phyloP scores from a whole-genome alignment of 2,888 invertebrate species.

The Stenoptilia bipunctidactyla region DNA sequence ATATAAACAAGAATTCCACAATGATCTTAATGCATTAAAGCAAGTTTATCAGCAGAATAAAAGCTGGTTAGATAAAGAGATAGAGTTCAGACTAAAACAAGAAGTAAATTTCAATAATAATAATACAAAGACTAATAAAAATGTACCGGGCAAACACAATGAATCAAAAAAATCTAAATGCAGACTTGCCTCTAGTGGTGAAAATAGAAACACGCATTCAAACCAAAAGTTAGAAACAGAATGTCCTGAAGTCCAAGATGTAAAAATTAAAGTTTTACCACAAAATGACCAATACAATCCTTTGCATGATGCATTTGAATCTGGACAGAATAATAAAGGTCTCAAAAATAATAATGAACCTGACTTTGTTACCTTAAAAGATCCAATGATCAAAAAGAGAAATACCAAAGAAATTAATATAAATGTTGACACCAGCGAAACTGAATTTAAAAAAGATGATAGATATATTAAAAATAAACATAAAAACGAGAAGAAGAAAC shows the following conservation, averaged over 20 bases:
- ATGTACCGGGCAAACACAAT: constrained; percentile 23
- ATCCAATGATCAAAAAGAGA: constrained; percentile 34
- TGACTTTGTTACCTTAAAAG: too few relatives aligned
- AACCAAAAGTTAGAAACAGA: constrained; percentile 2
- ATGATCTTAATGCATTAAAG: constrained; percentile 41
- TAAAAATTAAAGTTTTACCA: constrained; percentile 13
- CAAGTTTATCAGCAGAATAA: constrained; percentile 50
- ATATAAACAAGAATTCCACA: constrained; percentile 34
- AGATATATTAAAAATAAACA: constrained; percentile 39
- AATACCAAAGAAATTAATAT: constrained; percentile 21
- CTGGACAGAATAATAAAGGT: too few relatives aligned
- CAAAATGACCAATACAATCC: too few relatives aligned
- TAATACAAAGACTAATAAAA: constrained; percentile 20
- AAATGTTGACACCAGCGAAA: constrained; percentile 33
- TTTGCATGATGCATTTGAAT: too few relatives aligned
- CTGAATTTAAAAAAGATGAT: constrained; percentile 49
- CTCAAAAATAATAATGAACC: too few relatives aligned
- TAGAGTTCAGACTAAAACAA: constrained; percentile 32
- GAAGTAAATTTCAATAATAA: constrained; percentile 26
- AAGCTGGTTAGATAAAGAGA: constrained; percentile 51
- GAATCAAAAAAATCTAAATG: constrained; percentile 19
- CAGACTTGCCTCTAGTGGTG: not conserved
- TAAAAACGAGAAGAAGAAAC: constrained; percentile 44
- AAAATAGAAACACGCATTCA: not conserved
- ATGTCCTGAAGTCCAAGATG: constrained; percentile 11